A percentile compares a stretch with the other conserved stretches of the same genome.
phyloP scores from a whole-genome alignment of 2,113 vertebrate genomes.

The Pogonocichla stellata region DNA sequence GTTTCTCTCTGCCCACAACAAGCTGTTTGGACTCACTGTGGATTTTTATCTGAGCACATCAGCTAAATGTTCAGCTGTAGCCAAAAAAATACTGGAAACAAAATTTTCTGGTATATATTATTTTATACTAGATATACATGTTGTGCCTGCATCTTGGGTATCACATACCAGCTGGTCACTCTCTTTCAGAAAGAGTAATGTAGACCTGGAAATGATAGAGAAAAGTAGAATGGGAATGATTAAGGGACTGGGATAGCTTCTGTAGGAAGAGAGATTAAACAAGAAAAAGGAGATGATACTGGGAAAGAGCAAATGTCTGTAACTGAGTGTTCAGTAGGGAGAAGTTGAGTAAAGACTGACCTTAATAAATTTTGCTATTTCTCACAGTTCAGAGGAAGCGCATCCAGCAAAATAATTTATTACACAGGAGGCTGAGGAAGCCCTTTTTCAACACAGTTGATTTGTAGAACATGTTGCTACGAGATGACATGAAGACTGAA shows the following conservation, averaged over 20 bases:
- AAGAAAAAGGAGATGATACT: not conserved
- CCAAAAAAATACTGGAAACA: not conserved
- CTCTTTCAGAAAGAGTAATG: not conserved
- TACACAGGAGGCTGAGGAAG: conserved; percentile 7
- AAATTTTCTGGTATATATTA: not conserved
- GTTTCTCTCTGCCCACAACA: not conserved
- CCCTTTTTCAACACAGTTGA: conserved; percentile 28
- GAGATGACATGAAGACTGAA: conserved; percentile 42
- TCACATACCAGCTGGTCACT: not conserved
- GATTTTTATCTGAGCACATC: not conserved
- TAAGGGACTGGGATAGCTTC: not conserved
- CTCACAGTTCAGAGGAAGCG: not conserved
- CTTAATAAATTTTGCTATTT: not conserved
- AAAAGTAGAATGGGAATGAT: not conserved
- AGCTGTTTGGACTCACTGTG: not conserved
- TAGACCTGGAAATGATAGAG: not conserved
- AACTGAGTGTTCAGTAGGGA: not conserved
- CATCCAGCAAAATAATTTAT: conserved; percentile 1
- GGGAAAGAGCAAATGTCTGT: not conserved
- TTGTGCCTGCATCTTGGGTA: not conserved
- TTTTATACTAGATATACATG: not conserved
- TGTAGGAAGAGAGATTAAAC: not conserved
- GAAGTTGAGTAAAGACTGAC: not conserved
- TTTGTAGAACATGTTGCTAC: conserved; percentile 32
- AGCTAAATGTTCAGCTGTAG: not conserved